Conservation (phyloP, 30 jellyfish, hydroid and myxozoan genomes). For the Hydra vulgaris region DNA sequence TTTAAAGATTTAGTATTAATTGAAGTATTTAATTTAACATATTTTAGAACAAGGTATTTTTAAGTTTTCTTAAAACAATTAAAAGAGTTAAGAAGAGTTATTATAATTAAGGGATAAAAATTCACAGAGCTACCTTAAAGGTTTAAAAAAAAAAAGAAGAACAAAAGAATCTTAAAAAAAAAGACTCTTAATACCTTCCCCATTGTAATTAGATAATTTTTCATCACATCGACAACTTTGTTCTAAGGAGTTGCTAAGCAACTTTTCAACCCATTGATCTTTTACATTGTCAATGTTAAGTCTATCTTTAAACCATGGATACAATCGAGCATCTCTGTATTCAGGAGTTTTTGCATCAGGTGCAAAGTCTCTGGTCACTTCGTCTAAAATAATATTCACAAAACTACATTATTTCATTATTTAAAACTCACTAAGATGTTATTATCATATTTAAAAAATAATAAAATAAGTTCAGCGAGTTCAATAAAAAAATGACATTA, state of each 20-base stretch:
- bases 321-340: constrained; percentile 48
- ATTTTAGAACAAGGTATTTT: too few relatives aligned
- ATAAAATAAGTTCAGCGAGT: not conserved
- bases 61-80: too few relatives aligned
- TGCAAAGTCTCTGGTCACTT: constrained; percentile 36
- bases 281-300: constrained; percentile 27
- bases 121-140: too few relatives aligned
- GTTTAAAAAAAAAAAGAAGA: too few relatives aligned
- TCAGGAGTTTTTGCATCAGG: constrained; percentile 4
- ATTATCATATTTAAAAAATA: not conserved
- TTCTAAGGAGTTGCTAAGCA: not conserved
- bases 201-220: not conserved
- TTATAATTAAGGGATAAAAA: too few relatives aligned
- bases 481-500: too few relatives aligned
- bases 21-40: too few relatives aligned
- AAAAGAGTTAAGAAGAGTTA: too few relatives aligned
- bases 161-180: constrained; percentile 16
- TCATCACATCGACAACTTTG: not conserved
- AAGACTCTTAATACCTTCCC: constrained; percentile 6
- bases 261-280: constrained; percentile 51
- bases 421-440: too few relatives aligned
- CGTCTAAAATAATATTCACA: constrained; percentile 27
- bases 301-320: constrained; percentile 60
- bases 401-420: not conserved
- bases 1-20: too few relatives aligned